Conservation (phyloP, 2,797 vertebrate species). For the Trematomus bernacchii region DNA sequence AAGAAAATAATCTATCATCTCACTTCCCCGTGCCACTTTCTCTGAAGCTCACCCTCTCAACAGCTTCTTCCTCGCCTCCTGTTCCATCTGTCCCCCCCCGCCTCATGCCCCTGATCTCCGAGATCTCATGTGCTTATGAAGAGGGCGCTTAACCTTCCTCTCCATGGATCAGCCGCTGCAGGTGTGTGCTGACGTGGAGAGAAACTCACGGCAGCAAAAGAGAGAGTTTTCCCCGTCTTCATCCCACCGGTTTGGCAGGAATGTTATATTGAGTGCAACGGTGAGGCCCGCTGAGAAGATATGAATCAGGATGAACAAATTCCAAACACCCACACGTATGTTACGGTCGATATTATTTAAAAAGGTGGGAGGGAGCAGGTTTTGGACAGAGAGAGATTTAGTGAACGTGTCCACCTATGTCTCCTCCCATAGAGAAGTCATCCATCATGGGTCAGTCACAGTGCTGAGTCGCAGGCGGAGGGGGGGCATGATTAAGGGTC, state of each 20-base stretch:
- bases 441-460: slow-evolving; percentile 65
- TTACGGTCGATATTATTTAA: slow-evolving; percentile 50
- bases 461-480: background rate
- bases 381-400: slow-evolving; percentile 55
- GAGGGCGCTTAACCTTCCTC: slow-evolving; percentile 60
- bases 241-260: slow-evolving; percentile 43
- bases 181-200: slow-evolving; percentile 35
- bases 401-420: slow-evolving; percentile 56
- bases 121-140: slow-evolving; percentile 61
- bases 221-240: slow-evolving; percentile 27
- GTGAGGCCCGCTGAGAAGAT: slow-evolving; percentile 29
- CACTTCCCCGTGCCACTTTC: slow-evolving; percentile 41
- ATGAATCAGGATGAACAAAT: slow-evolving; percentile 65
- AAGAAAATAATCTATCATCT: slow-evolving; percentile 46
- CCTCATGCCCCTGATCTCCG: slow-evolving; percentile 52
- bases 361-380: slow-evolving; percentile 2
- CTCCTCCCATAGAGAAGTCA: slow-evolving; percentile 59
- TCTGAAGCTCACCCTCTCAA: slow-evolving; percentile 58
- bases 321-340: slow-evolving; percentile 43
- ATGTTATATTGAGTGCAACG: slow-evolving; percentile 58
- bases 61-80: slow-evolving; percentile 51
- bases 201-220: slow-evolving; percentile 26
- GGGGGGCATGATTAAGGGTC: slow-evolving; percentile 15
- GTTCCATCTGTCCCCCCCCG: slow-evolving; percentile 56
- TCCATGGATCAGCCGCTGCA: slow-evolving; percentile 24